These are phyloP conservation scores for Leuciscus idus DNA, from an alignment of 2,113 vertebrate species.

Conservation along the genomic window DNA sequence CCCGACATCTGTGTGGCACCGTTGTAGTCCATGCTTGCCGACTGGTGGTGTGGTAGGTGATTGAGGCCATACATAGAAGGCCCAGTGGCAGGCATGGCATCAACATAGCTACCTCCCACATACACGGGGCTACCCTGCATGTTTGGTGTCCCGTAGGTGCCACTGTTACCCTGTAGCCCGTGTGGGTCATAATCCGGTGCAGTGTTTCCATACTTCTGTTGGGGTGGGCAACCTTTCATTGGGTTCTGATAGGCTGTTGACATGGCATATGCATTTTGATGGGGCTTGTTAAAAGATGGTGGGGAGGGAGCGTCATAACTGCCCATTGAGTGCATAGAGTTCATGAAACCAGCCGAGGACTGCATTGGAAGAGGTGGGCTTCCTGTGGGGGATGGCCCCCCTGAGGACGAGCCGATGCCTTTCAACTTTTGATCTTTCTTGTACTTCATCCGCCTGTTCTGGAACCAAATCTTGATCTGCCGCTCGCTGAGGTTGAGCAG, in stretches of 20 bases:
- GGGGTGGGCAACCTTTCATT: constrained; percentile 88
- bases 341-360: constrained; percentile 90
- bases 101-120: constrained; percentile 90
- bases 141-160: constrained; percentile 83
- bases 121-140: constrained; percentile 95
- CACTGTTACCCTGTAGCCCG: constrained; percentile 85
- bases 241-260: constrained; percentile 88
- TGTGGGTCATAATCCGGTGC: constrained; percentile 93
- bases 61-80: constrained; percentile 94
- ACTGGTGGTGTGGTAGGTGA: constrained; percentile 92
- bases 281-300: constrained; percentile 89
- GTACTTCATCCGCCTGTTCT: constrained; percentile 97
- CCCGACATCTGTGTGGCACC: constrained; percentile 83
- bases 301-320: constrained; percentile 93
- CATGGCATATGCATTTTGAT: constrained; percentile 95
- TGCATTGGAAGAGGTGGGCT: constrained; percentile 94
- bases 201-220: constrained; percentile 89
- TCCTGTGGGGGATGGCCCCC: constrained; percentile 89
- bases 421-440: constrained; percentile 98
- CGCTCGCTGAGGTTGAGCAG: constrained; percentile 94
- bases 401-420: constrained; percentile 92
- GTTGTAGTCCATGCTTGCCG: constrained; percentile 92
- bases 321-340: constrained; percentile 90
- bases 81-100: constrained; percentile 88
- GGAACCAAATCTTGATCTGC: constrained; percentile 99